Percentiles rank a stretch among this genome's conserved stretches.
Evolutionary conservation across 1,140 invertebrate species (phyloP).

Genomic region (Calephelis virginiensis): DNA sequence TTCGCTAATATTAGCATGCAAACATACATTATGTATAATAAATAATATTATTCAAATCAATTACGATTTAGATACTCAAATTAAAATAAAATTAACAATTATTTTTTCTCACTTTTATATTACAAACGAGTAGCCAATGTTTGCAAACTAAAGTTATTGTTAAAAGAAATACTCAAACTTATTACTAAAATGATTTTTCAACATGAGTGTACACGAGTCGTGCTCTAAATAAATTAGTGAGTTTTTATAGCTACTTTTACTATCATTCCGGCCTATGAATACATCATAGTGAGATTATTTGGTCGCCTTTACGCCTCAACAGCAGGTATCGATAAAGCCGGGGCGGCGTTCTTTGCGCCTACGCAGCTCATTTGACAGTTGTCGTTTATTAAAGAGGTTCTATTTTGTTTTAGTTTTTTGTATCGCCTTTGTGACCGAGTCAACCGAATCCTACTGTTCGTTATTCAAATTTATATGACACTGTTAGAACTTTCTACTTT

Average conservation of each 20-base stretch:
- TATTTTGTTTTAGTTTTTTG: slow-evolving; percentile 37
- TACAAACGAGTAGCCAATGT: too few relatives aligned
- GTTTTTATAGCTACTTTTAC: slow-evolving; percentile 27
- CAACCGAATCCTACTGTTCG: slow-evolving; percentile 22
- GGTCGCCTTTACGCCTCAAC: slow-evolving; percentile 35
- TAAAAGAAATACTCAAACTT: too few relatives aligned
- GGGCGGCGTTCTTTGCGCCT: slow-evolving; percentile 40
- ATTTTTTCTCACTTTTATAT: too few relatives aligned
- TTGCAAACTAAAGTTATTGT: too few relatives aligned
- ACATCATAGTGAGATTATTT: slow-evolving; percentile 28
- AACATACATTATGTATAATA: too few relatives aligned
- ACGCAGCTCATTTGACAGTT: slow-evolving; percentile 46
- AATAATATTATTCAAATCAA: too few relatives aligned
- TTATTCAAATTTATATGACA: slow-evolving; percentile 5
- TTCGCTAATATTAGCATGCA: too few relatives aligned
- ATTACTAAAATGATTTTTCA: background rate
- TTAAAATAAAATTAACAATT: too few relatives aligned
- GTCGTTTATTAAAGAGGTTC: slow-evolving; percentile 41
- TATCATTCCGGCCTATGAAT: slow-evolving; percentile 30
- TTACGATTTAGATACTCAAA: too few relatives aligned
- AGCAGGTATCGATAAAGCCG: slow-evolving; percentile 33
- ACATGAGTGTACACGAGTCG: background rate
- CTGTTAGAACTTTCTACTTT: background rate
- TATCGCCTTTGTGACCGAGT: slow-evolving; percentile 25
- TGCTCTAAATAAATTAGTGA: slow-evolving; percentile 13